phyloP scores from a whole-genome alignment of 1,140 invertebrate species.

The Pinna nobilis region DNA sequence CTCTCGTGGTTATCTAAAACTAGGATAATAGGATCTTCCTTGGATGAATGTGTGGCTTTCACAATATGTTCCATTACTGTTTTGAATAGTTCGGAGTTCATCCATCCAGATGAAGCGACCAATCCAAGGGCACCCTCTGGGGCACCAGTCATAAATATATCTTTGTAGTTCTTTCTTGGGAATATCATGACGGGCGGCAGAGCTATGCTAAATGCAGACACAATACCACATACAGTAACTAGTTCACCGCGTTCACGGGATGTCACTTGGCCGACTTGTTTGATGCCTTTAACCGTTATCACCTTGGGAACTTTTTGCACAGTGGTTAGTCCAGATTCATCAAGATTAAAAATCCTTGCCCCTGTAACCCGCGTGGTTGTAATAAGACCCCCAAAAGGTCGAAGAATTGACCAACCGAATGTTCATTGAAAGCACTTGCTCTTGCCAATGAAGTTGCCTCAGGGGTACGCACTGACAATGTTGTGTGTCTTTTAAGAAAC shows the following conservation, averaged over 20 bases:
- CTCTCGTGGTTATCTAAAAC: conserved; percentile 8
- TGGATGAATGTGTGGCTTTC: background rate
- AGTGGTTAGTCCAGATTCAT: conserved; percentile 1
- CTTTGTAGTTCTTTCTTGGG: background rate
- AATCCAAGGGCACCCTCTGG: background rate
- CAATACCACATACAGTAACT: background rate
- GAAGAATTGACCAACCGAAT: too few relatives aligned
- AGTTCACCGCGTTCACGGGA: background rate
- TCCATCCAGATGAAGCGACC: background rate
- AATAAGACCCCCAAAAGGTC: too few relatives aligned
- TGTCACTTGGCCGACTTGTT: background rate
- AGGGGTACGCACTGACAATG: too few relatives aligned
- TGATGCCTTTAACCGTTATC: background rate
- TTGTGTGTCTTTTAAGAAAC: too few relatives aligned
- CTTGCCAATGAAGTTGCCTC: too few relatives aligned
- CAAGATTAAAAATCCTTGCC: conserved; percentile 13
- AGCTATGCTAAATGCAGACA: background rate
- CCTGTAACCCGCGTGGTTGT: too few relatives aligned
- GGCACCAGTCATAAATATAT: background rate
- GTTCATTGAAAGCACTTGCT: too few relatives aligned
- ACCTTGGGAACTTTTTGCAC: background rate
- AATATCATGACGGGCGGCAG: background rate
- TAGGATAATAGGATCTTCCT: background rate
- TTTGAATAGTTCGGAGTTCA: background rate
- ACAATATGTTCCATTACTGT: background rate